These are phyloP conservation scores for Spialia ferax DNA, from an alignment of 2,888 invertebrate species.

Conservation along the genomic window DNA sequence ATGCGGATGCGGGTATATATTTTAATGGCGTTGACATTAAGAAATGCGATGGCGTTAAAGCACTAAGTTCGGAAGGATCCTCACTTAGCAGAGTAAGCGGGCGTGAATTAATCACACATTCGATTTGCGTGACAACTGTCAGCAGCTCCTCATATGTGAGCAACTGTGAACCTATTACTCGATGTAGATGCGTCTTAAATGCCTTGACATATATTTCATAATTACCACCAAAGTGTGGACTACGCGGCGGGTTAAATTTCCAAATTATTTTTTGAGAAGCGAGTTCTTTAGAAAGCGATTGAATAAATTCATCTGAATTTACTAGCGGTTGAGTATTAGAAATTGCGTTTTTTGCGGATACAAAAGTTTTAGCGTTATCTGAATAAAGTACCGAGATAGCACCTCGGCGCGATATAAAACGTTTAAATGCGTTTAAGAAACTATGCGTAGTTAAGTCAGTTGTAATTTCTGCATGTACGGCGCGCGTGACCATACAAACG, in stretches of 20 bases:
- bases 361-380: constrained; percentile 2
- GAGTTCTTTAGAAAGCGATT: constrained; percentile 18
- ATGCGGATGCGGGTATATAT: constrained; percentile 1
- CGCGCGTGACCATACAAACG: constrained; percentile 19
- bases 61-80: constrained; percentile 20
- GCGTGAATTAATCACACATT: constrained; percentile 22
- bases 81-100: constrained; percentile 20
- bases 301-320: constrained; percentile 3
- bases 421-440: constrained; percentile 1
- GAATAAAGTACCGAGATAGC: constrained; percentile 2
- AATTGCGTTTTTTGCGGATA: neutral
- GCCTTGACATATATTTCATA: constrained; percentile 33
- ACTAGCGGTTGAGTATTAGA: neutral
- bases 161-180: neutral
- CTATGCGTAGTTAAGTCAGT: neutral
- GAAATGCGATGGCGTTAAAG: constrained; percentile 7
- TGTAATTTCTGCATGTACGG: neutral
- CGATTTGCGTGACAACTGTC: constrained; percentile 12
- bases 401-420: neutral
- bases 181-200: constrained; percentile 4
- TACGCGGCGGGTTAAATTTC: constrained; percentile 29
- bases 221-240: constrained; percentile 29
- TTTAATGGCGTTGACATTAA: neutral
- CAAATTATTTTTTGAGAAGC: constrained; percentile 20
- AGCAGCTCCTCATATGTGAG: neutral